phyloP scores from a whole-genome alignment of 2,888 invertebrate species.

The Hydroisotoma schaefferi region DNA sequence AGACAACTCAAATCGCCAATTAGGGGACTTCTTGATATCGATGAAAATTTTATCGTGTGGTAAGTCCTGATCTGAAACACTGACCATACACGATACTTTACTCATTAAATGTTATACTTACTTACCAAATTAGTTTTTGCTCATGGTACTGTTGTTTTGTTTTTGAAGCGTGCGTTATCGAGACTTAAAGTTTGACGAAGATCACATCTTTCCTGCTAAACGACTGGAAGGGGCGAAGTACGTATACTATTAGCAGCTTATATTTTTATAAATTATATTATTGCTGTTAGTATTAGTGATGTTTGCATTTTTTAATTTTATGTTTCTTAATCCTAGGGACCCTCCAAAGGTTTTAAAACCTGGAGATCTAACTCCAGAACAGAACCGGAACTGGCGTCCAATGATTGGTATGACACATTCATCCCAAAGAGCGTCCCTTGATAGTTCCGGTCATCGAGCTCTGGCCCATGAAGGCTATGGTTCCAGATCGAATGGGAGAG shows the following conservation, averaged over 20 bases:
- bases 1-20: slow-evolving; percentile 69
- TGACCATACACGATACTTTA: slow-evolving; percentile 13
- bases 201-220: slow-evolving; percentile 73
- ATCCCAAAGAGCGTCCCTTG: slow-evolving; percentile 63
- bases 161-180: slow-evolving; percentile 63
- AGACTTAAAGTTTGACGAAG: slow-evolving; percentile 72
- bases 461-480: slow-evolving; percentile 57
- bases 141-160: not conserved
- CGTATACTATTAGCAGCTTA: slow-evolving; percentile 46
- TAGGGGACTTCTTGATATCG: slow-evolving; percentile 61
- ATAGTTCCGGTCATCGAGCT: slow-evolving; percentile 70
- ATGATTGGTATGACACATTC: slow-evolving; percentile 71
- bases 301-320: too few relatives aligned
- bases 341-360: slow-evolving; percentile 76
- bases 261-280: slow-evolving; percentile 11
- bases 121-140: not conserved
- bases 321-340: slow-evolving; percentile 55
- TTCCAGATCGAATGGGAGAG: slow-evolving; percentile 13
- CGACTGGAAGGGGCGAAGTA: slow-evolving; percentile 57
- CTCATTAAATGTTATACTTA: not conserved
- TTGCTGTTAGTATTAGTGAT: too few relatives aligned
- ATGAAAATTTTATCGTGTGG: slow-evolving; percentile 55
- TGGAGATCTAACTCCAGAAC: slow-evolving; percentile 62
- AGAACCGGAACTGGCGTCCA: slow-evolving; percentile 66
- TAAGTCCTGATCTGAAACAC: slow-evolving; percentile 47